These are phyloP conservation scores for Caenorhabditis afra DNA, from an alignment of 2,888 invertebrate genomes.

Conservation along the genomic window DNA sequence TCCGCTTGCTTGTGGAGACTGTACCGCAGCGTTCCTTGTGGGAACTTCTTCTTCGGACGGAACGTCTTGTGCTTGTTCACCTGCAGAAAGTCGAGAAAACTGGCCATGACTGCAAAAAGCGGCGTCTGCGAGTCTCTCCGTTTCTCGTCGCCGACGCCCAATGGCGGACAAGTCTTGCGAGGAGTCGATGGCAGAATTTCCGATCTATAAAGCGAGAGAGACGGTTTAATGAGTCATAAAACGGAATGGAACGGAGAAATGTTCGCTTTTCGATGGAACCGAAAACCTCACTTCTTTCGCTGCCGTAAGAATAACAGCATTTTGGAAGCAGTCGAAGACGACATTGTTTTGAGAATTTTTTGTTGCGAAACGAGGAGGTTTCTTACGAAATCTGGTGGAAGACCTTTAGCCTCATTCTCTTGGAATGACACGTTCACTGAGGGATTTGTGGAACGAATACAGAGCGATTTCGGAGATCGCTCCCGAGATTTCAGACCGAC, in stretches of 20 bases:
- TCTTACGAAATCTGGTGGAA: conserved; percentile 30
- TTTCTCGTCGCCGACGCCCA: conserved; percentile 48
- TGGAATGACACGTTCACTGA: conserved; percentile 9
- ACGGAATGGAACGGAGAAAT: conserved; percentile 4
- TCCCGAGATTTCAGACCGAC: conserved; percentile 29
- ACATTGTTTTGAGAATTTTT: conserved; percentile 13
- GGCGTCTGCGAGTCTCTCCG: conserved; percentile 26
- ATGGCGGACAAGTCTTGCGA: conserved; percentile 40
- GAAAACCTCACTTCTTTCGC: conserved; percentile 26
- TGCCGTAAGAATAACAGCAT: conserved; percentile 31
- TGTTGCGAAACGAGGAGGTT: conserved; percentile 18
- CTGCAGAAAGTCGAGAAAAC: conserved; percentile 80
- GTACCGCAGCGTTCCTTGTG: conserved; percentile 90
- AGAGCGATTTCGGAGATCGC: conserved; percentile 39
- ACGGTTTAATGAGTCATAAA: conserved; percentile 17
- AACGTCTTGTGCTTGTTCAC: conserved; percentile 85
- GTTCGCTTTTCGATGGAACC: not conserved
- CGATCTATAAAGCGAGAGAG: conserved; percentile 32
- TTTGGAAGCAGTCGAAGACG: conserved; percentile 16
- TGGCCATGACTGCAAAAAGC: conserved; percentile 65
- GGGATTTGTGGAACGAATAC: conserved; percentile 8
- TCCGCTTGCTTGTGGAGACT: conserved; percentile 91
- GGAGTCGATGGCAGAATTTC: conserved; percentile 55
- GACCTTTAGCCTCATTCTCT: conserved; percentile 19
- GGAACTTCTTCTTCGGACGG: conserved; percentile 90